These are phyloP conservation scores for Megastigmus dorsalis DNA, from an alignment of 2,888 invertebrate genomes.

Conservation along the genomic window DNA sequence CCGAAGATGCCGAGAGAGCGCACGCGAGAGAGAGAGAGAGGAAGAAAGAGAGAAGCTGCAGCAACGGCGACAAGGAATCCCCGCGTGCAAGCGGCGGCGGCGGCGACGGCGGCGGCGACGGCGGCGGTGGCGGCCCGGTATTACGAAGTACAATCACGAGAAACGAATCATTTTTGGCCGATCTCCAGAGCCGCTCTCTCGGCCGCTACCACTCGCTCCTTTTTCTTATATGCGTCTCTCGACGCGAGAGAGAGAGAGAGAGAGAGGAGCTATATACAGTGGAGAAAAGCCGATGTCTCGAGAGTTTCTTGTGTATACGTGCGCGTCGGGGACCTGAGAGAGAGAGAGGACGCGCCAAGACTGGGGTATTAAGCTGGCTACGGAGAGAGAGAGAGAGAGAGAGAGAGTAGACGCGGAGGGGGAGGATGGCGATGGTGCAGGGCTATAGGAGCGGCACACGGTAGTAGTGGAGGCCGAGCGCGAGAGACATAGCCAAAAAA, in stretches of 20 bases:
- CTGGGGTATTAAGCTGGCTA: constrained; percentile 31
- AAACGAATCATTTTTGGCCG: constrained; percentile 55
- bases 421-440: no score
- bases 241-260: no score
- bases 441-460: no score
- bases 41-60: not conserved
- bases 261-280: no score
- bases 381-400: not conserved
- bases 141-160: constrained; percentile 54
- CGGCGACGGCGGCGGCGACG: not conserved
- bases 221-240: not conserved
- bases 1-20: not conserved
- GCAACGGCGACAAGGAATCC: not conserved
- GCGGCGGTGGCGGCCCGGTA: not conserved
- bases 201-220: not conserved
- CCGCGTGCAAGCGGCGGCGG: not conserved
- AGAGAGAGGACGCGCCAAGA: constrained; percentile 15
- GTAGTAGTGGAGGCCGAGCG: no score
- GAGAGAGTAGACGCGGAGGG: not conserved
- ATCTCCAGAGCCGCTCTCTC: constrained; percentile 41
- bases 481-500: no score
- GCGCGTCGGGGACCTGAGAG: not conserved
- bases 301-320: constrained; percentile 12
- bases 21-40: not conserved
- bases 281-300: constrained; percentile 2